Base-by-base conservation (phyloP, 2,797 vertebrate genomes). In the Zalophus californianus region DNA sequence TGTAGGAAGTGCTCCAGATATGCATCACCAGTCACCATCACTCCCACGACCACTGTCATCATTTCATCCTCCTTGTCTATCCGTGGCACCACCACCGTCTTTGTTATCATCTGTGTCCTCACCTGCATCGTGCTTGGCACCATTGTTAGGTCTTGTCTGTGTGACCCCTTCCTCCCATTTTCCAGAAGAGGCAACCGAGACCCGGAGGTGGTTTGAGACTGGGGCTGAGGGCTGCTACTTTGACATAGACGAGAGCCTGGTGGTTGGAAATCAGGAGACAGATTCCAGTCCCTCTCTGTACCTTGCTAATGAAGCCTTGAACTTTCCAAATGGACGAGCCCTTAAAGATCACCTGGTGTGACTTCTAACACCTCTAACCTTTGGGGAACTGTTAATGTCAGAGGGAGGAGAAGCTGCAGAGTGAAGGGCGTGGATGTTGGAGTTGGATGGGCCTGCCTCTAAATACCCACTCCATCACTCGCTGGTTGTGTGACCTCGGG, bases 21-120 rank as follows among this genome's bases (percentile, higher is more conserved):
- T 9, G 0, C 2, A 0, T 7, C 13, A 0, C 25, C 44, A 3
- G 7, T 20, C 13, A 5, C 7, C 29, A 4, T 14, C 35, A 20
- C 1, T 60, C 13, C 6, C 25, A 32, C 29, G 13, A 27, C 44
- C 29, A 0, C 7, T 15, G 20, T 11, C 50, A 1, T 8, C 14
- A 15, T 23, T 29, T 32, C 68, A 1, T 11, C 13, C 0, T 14
- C 44, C 27, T 9, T 12, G 3, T 12, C 27, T 23, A 10, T 20
- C 85, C 4, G 3, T 10, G 13, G 38, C 8, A 50, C 8, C 21
- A 1, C 6, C 20, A 2, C 66, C n/a, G 4, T 35, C 72, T n/a
- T 41, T 15, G 3, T 23, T 2, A 0, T 11, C 7, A 1, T 12
- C 1, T 0, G 15, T 20, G 0, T 10, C 79, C 14, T 6, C 50